These are phyloP conservation scores for Loriculus beryllinus DNA, from an alignment of 2,797 vertebrate genomes.

Conservation along the genomic window DNA sequence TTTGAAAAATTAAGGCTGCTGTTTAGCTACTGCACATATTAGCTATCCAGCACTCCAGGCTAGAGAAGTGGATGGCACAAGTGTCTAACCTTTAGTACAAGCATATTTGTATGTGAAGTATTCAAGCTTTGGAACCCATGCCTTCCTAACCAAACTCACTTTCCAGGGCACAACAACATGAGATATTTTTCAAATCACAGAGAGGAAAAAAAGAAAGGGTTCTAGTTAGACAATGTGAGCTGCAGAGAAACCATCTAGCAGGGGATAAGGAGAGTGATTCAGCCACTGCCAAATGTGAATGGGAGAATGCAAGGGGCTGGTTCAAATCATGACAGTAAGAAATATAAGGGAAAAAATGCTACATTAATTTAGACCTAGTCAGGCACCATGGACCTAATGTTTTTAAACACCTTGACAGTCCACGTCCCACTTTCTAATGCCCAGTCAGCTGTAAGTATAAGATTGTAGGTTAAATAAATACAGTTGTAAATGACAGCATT, in stretches of 20 bases:
- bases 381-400: not conserved
- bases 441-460: not conserved
- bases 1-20: slow-evolving; percentile 41
- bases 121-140: not conserved
- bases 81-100: slow-evolving; percentile 4
- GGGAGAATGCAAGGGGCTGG: not conserved
- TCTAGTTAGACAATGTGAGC: not conserved
- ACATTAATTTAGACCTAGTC: not conserved
- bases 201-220: not conserved
- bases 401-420: not conserved
- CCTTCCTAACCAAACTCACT: not conserved
- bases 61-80: slow-evolving; percentile 4
- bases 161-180: not conserved
- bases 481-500: slow-evolving; percentile 5
- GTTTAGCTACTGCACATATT: slow-evolving; percentile 12
- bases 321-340: not conserved
- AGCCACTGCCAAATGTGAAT: not conserved
- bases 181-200: not conserved
- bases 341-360: not conserved
- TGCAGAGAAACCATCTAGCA: not conserved
- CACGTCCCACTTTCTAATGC: not conserved
- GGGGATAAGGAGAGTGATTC: not conserved
- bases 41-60: not conserved
- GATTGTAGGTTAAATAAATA: slow-evolving; percentile 10
- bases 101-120: not conserved